Evolutionary conservation across 2,113 vertebrate species (phyloP).

Genomic region (Halcyon senegalensis): DNA sequence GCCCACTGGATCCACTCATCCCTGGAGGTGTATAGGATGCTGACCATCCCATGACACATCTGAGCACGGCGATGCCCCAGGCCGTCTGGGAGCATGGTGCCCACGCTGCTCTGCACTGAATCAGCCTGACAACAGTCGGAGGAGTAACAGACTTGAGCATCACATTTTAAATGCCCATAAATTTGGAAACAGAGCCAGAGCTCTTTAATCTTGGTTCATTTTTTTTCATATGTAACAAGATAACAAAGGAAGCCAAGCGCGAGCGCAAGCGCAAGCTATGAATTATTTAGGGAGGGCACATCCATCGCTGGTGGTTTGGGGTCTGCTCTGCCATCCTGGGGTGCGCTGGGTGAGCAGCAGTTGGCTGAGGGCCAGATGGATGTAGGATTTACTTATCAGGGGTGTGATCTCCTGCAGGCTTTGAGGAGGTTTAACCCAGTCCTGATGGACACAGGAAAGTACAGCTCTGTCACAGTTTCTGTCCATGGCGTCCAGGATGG

Average conservation of each 20-base stretch:
- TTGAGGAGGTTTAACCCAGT: background rate
- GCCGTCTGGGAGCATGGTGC: background rate
- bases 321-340: background rate
- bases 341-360: background rate
- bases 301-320: background rate
- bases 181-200: constrained; percentile 41
- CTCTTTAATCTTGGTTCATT: constrained; percentile 47
- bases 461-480: background rate
- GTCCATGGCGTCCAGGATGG: background rate
- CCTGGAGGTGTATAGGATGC: background rate
- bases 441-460: accelerated
- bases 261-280: background rate
- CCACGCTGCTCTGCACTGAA: background rate
- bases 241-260: constrained; percentile 18
- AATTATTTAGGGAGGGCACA: constrained; percentile 37
- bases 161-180: constrained; percentile 35
- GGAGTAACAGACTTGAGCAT: background rate
- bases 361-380: background rate
- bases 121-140: background rate
- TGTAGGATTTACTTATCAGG: background rate
- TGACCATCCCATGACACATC: background rate
- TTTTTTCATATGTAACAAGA: background rate
- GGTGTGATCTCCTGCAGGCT: background rate
- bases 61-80: accelerated
- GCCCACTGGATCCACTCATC: background rate